These are phyloP conservation scores for Phalacrocorax aristotelis DNA, from an alignment of 2,113 vertebrate species.

Conservation along the genomic window DNA sequence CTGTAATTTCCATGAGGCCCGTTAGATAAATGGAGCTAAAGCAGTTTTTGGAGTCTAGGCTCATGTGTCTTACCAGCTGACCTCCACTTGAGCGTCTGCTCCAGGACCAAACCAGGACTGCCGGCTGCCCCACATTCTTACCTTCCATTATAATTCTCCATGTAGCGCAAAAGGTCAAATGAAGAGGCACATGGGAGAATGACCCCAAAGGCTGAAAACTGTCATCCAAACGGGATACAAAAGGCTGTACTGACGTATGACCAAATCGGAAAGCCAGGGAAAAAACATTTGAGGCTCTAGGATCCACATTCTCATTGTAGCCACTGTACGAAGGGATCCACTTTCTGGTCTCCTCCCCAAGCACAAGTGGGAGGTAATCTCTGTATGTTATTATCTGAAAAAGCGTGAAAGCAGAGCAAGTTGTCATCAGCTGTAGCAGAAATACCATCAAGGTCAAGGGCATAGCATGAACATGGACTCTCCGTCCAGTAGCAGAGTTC, in stretches of 20 bases:
- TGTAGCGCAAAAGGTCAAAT: slow-evolving; percentile 74
- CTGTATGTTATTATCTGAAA: slow-evolving; percentile 79
- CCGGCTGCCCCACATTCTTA: not conserved
- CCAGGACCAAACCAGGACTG: not conserved
- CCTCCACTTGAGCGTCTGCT: not conserved
- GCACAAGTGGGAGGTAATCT: slow-evolving; percentile 78
- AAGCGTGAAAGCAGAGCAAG: not conserved
- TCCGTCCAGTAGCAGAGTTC: not conserved
- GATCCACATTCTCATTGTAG: slow-evolving; percentile 74
- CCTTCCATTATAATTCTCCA: slow-evolving; percentile 85
- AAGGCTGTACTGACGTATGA: slow-evolving; percentile 79
- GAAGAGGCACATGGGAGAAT: slow-evolving; percentile 73
- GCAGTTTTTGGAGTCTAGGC: not conserved
- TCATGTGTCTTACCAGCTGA: not conserved
- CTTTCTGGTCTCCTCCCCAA: slow-evolving; percentile 36
- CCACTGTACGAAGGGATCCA: slow-evolving; percentile 73
- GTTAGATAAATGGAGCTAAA: not conserved
- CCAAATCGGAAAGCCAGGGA: slow-evolving; percentile 83
- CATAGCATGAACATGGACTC: not conserved
- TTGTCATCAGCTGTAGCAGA: not conserved
- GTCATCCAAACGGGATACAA: slow-evolving; percentile 70
- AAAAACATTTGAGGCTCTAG: slow-evolving; percentile 81
- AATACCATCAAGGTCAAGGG: not conserved
- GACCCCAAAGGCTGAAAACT: slow-evolving; percentile 58
- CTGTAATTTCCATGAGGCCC: not conserved